A percentile compares a stretch with the other conserved stretches of the same genome.
phyloP scores from a whole-genome alignment of 2,888 invertebrate species.

The Xanthia icteritia region DNA sequence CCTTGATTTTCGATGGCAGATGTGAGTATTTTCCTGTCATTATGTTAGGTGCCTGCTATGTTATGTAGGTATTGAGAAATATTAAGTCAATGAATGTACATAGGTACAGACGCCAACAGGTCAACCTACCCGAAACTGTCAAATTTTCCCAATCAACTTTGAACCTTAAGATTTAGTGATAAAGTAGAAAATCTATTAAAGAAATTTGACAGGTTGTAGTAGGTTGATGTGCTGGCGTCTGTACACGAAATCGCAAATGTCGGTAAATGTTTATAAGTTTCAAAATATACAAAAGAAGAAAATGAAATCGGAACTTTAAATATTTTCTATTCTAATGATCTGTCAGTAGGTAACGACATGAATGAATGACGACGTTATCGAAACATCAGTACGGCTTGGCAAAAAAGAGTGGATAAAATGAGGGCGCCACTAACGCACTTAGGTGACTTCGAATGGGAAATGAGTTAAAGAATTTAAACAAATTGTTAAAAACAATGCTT shows the following conservation, averaged over 20 bases:
- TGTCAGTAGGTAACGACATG: neutral
- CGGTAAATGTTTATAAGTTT: neutral
- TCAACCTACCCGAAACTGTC: too few relatives aligned
- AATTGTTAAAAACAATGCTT: too few relatives aligned
- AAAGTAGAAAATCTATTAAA: too few relatives aligned
- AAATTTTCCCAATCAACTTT: too few relatives aligned
- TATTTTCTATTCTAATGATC: neutral
- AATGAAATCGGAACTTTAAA: neutral
- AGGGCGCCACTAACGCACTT: too few relatives aligned
- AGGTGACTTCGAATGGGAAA: too few relatives aligned
- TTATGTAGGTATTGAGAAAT: conserved; percentile 1
- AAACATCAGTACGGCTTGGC: neutral
- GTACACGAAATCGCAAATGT: neutral
- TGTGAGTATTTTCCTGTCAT: conserved; percentile 41
- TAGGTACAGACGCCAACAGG: too few relatives aligned
- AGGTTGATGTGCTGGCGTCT: too few relatives aligned
- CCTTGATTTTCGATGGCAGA: conserved; percentile 42
- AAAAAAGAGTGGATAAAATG: too few relatives aligned
- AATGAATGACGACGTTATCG: neutral
- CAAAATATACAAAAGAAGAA: neutral
- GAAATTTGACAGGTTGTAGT: too few relatives aligned
- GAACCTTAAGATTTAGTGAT: too few relatives aligned
- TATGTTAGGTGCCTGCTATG: neutral
- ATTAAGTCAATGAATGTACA: neutral
- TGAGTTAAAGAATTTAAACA: too few relatives aligned